Conservation (phyloP, 2,113 vertebrate species). For the Delphinus delphis region DNA sequence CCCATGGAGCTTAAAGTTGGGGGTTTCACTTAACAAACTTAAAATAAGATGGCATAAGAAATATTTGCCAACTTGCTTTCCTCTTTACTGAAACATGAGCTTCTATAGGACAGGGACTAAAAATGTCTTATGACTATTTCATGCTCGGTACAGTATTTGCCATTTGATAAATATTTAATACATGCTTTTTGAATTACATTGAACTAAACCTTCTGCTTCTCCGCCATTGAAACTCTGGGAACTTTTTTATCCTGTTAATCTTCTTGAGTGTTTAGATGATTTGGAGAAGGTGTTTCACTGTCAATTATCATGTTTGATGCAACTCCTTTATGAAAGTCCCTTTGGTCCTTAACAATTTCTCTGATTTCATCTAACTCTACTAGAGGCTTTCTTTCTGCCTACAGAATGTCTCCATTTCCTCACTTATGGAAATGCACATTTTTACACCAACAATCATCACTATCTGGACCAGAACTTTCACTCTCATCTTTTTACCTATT, state of each 20-base stretch:
- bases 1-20: background rate
- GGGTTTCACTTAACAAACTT: background rate
- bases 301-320: background rate
- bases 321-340: background rate
- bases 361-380: background rate
- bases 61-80: background rate
- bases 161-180: conserved; percentile 20
- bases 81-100: background rate
- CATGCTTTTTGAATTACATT: background rate
- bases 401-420: background rate
- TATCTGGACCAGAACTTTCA: background rate
- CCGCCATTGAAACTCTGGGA: background rate
- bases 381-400: background rate
- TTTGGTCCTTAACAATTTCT: background rate
- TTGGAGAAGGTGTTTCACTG: background rate
- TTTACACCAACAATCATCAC: background rate
- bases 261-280: background rate
- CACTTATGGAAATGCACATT: background rate
- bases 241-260: background rate
- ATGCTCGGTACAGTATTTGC: background rate
- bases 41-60: background rate
- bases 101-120: background rate
- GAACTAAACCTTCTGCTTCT: background rate
- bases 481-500: background rate
- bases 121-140: background rate